These are phyloP conservation scores for Engystomops pustulosus DNA, from an alignment of 2,113 vertebrate genomes.

Conservation along the genomic window DNA sequence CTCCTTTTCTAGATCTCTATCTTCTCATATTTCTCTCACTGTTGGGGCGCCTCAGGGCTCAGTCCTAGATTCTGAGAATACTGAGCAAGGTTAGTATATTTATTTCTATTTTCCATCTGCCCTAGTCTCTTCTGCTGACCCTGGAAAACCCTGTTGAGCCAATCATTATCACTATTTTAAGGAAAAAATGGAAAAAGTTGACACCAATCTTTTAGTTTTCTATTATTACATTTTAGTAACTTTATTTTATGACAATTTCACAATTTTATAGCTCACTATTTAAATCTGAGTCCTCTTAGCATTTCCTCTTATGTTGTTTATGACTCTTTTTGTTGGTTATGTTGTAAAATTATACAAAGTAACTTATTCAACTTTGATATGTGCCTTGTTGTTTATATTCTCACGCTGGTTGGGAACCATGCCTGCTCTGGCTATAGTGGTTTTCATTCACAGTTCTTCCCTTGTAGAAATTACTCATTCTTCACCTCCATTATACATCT, in stretches of 20 bases:
- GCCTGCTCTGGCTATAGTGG: neutral
- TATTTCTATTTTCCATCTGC: no score
- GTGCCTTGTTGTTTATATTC: neutral
- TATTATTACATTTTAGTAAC: neutral
- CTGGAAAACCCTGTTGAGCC: no score
- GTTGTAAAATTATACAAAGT: conserved; percentile 5
- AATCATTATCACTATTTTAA: neutral
- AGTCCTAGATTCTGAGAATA: no score
- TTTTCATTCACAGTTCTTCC: no score
- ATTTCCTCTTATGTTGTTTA: neutral
- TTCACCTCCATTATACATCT: no score
- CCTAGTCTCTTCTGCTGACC: no score
- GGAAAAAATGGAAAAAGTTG: neutral
- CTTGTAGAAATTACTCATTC: no score
- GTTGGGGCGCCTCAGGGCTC: no score
- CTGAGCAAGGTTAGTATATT: no score
- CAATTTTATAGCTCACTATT: neutral
- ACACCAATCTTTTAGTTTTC: neutral
- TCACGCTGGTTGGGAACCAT: neutral
- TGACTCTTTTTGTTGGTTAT: neutral
- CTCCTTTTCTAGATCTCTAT: no score
- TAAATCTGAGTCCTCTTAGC: neutral
- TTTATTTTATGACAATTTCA: neutral
- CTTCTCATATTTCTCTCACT: no score
- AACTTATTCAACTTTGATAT: conserved; percentile 4